Evolutionary conservation across 2,113 vertebrate species (phyloP).

Genomic region (Tachysurus fulvidraco): DNA sequence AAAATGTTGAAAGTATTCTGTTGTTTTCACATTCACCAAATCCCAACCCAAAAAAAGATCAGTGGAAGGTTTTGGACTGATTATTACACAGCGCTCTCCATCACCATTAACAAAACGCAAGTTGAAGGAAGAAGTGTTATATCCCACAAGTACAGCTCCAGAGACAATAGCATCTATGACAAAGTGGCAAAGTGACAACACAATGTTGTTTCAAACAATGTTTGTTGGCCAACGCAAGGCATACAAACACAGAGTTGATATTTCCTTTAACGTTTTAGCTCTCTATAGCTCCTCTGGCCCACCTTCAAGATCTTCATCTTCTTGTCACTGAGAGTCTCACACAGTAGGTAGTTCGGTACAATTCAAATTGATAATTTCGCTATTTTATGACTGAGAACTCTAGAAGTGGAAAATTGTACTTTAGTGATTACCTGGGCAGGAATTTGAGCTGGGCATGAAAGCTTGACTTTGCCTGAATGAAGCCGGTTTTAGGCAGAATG

Average conservation of each 20-base stretch:
- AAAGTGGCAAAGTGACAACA: background rate
- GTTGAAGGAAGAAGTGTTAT: background rate
- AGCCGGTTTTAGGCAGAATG: conserved; percentile 81
- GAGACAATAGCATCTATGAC: background rate
- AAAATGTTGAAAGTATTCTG: background rate
- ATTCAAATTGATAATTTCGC: background rate
- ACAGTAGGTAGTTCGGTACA: background rate
- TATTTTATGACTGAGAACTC: background rate
- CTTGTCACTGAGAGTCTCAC: background rate
- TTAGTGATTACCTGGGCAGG: conserved; percentile 80
- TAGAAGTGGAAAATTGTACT: background rate
- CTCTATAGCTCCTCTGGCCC: background rate
- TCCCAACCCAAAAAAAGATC: background rate
- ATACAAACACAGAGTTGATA: background rate
- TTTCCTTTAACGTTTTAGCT: background rate
- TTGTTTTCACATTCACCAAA: background rate
- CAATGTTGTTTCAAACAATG: too few species aligned
- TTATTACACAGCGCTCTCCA: background rate
- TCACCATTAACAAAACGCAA: background rate
- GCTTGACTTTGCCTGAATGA: conserved; percentile 80
- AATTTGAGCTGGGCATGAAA: conserved; percentile 85
- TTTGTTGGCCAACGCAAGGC: background rate
- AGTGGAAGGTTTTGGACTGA: background rate
- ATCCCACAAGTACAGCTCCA: background rate
- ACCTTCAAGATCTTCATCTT: background rate